Conservation (phyloP, 2,113 vertebrate species). For the Gnathonemus longibarbis region DNA sequence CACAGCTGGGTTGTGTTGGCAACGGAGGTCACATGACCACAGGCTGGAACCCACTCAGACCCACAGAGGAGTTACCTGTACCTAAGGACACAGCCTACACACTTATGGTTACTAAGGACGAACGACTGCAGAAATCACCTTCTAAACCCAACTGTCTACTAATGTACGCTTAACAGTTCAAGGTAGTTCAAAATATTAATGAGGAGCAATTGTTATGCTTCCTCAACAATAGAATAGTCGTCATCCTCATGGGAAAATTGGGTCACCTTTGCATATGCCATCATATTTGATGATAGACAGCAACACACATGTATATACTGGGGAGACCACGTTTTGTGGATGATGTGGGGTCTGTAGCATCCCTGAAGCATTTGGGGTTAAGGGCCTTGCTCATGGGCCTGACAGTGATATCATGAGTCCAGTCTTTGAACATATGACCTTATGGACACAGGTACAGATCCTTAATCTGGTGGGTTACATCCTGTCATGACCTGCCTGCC, state of each 20-base stretch:
- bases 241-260: not conserved
- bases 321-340: not conserved
- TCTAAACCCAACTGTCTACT: not conserved
- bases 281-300: not conserved
- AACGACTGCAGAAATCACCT: not conserved
- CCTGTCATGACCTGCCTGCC: not conserved
- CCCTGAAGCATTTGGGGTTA: not conserved
- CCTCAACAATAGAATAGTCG: not conserved
- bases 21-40: not conserved
- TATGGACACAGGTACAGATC: not conserved
- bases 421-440: not conserved
- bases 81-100: not conserved
- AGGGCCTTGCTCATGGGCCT: not conserved
- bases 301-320: not conserved
- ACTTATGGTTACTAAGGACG: not conserved
- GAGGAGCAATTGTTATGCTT: not conserved
- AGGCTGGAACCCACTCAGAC: not conserved
- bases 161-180: not conserved
- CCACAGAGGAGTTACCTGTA: not conserved
- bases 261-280: not conserved
- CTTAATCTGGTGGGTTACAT: not conserved
- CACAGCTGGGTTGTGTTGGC: not conserved
- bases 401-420: too few species aligned
- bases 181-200: not conserved
- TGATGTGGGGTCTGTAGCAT: not conserved